These are phyloP conservation scores for Cataglyphis altisquamis DNA, from an alignment of 2,888 invertebrate genomes.

Conservation along the genomic window DNA sequence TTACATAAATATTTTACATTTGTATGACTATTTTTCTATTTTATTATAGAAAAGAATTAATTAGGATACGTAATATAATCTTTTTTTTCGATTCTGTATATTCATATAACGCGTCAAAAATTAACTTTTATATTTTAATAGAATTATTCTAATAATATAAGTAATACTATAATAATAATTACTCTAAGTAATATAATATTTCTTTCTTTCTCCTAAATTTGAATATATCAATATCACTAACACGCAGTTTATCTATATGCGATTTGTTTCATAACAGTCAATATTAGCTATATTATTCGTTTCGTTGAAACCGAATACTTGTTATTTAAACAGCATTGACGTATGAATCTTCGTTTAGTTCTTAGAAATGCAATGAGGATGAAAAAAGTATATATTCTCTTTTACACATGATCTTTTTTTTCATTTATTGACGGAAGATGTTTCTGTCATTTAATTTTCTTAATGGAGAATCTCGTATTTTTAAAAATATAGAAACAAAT, in stretches of 20 bases:
- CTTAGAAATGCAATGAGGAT: constrained; percentile 18
- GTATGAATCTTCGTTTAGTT: constrained; percentile 7
- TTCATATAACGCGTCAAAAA: neutral
- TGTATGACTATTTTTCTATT: neutral
- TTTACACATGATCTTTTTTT: neutral
- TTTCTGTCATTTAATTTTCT: neutral
- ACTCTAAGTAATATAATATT: neutral
- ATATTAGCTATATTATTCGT: constrained; percentile 45
- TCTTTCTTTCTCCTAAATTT: constrained; percentile 3
- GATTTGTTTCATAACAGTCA: constrained; percentile 27
- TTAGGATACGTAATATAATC: neutral
- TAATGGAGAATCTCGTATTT: neutral
- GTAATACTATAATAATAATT: neutral
- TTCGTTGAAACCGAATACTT: constrained; percentile 11
- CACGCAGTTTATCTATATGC: neutral
- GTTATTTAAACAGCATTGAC: constrained; percentile 43
- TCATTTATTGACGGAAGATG: neutral
- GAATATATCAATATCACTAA: neutral
- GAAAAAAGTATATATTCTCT: neutral
- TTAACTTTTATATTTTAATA: neutral
- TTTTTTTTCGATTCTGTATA: neutral
- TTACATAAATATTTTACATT: neutral
- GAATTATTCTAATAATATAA: neutral
- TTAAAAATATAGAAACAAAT: neutral
- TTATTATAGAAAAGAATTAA: neutral